Conservation (phyloP, 2,888 invertebrate species). For the Leptinotarsa peninsularis region DNA sequence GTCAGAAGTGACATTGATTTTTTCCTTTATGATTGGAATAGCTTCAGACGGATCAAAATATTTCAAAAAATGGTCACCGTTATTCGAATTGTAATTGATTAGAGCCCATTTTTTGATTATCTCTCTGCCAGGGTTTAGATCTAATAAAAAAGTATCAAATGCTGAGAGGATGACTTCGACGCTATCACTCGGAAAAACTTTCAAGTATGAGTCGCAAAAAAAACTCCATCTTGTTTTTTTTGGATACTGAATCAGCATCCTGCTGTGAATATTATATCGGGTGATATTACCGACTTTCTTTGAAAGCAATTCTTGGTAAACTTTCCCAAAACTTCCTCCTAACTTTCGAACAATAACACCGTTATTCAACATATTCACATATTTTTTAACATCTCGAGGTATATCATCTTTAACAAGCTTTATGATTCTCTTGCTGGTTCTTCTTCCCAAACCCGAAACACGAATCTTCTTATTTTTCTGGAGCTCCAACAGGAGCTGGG, state of each 20-base stretch:
- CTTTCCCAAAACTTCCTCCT: slow-evolving; percentile 34
- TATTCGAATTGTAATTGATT: slow-evolving; percentile 38
- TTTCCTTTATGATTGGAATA: slow-evolving; percentile 48
- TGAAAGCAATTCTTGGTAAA: slow-evolving; percentile 40
- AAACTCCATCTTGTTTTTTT: slow-evolving; percentile 44
- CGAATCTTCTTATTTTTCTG: slow-evolving; percentile 24
- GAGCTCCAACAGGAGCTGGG: slow-evolving; percentile 41
- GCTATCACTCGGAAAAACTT: slow-evolving; percentile 33
- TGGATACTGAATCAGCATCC: slow-evolving; percentile 43
- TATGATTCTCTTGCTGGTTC: slow-evolving; percentile 41
- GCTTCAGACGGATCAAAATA: slow-evolving; percentile 43
- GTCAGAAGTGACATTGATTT: slow-evolving; percentile 49
- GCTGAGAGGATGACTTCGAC: slow-evolving; percentile 31
- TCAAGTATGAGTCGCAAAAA: slow-evolving; percentile 37
- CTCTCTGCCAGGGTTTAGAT: slow-evolving; percentile 36
- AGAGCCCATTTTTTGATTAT: slow-evolving; percentile 45
- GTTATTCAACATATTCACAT: slow-evolving; percentile 36
- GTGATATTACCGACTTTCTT: slow-evolving; percentile 31
- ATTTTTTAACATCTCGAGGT: slow-evolving; percentile 34
- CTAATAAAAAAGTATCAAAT: slow-evolving; percentile 25
- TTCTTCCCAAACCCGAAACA: slow-evolving; percentile 35
- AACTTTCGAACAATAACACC: slow-evolving; percentile 39
- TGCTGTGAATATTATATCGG: slow-evolving; percentile 5
- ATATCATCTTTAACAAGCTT: slow-evolving; percentile 39
- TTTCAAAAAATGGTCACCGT: slow-evolving; percentile 37